These are phyloP conservation scores for Gallirallus australis DNA, from an alignment of 2,797 vertebrate genomes.

Conservation along the genomic window DNA sequence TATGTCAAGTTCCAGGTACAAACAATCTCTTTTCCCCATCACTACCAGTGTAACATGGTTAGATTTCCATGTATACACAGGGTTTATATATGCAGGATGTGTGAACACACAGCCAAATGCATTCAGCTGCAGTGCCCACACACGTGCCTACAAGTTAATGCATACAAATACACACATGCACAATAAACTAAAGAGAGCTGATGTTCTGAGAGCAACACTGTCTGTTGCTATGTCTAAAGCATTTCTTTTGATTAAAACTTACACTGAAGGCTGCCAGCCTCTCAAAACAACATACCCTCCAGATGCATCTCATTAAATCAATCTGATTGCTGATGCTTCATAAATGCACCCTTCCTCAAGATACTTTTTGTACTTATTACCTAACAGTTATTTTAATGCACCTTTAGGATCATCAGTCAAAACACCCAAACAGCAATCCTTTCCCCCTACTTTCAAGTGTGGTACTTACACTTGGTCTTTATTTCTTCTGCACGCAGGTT, in stretches of 20 bases:
- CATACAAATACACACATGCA: neutral
- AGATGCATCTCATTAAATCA: neutral
- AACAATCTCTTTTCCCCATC: neutral
- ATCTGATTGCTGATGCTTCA: neutral
- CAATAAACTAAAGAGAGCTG: neutral
- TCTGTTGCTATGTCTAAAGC: neutral
- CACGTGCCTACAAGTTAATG: accelerated
- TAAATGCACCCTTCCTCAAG: neutral
- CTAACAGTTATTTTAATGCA: neutral
- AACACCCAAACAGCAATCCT: neutral
- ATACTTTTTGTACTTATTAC: neutral
- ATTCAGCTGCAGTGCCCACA: neutral
- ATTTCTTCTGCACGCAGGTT: neutral
- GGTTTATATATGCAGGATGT: neutral
- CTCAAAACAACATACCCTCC: neutral
- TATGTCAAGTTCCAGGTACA: neutral
- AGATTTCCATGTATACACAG: neutral
- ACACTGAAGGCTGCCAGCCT: neutral
- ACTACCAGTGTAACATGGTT: neutral
- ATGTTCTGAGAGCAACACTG: neutral
- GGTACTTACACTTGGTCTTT: neutral
- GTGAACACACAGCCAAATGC: neutral
- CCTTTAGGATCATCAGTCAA: neutral
- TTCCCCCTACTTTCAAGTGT: neutral
- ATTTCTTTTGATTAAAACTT: neutral